A percentile compares a stretch with the other conserved stretches of the same genome.
These are phyloP conservation scores for Sakesphorus luctuosus DNA, from an alignment of 2,113 vertebrate species.

Conservation along the genomic window DNA sequence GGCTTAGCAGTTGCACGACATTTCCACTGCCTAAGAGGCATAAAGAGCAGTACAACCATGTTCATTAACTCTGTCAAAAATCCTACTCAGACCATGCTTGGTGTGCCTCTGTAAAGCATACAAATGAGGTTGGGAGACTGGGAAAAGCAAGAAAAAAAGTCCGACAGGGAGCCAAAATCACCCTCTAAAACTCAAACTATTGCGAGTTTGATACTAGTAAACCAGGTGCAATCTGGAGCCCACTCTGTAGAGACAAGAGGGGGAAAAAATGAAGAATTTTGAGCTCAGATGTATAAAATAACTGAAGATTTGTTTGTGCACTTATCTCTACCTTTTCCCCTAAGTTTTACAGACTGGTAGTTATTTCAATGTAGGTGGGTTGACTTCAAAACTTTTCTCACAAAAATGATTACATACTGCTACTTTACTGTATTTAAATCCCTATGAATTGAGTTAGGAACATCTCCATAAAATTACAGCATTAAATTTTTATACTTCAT, in stretches of 20 bases:
- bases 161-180: neutral
- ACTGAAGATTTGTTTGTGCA: neutral
- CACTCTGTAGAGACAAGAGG: neutral
- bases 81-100: neutral
- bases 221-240: neutral
- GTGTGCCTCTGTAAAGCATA: neutral
- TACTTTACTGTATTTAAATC: slow-evolving; percentile 30
- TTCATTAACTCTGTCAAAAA: neutral
- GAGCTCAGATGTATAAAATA: neutral
- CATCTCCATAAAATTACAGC: slow-evolving; percentile 53
- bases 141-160: neutral
- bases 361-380: neutral
- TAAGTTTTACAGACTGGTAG: neutral
- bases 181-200: neutral
- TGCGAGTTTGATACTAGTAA: neutral
- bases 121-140: neutral
- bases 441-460: slow-evolving; percentile 20
- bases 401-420: neutral
- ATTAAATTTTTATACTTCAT: slow-evolving; percentile 39
- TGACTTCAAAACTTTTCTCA: neutral
- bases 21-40: neutral
- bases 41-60: neutral
- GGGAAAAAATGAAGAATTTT: neutral
- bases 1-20: neutral
- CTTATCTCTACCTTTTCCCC: neutral